Percentiles rank a stretch among this genome's conserved stretches.
These are phyloP conservation scores for Australoheros facetus DNA, from an alignment of 2,797 vertebrate genomes.

Conservation along the genomic window DNA sequence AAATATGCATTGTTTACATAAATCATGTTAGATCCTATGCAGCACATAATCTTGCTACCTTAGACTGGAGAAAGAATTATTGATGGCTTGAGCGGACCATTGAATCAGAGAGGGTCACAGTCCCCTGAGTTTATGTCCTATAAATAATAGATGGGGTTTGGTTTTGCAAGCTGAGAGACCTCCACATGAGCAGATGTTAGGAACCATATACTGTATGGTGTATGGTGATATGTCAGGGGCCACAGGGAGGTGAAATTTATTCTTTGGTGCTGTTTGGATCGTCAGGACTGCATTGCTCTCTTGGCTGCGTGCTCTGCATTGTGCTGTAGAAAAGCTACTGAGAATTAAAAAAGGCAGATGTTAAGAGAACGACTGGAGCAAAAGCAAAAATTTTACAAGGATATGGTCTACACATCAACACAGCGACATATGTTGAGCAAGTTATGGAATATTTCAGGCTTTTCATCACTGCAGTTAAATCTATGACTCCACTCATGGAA, in stretches of 20 bases:
- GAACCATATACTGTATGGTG: conserved; percentile 37
- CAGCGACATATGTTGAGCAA: conserved; percentile 51
- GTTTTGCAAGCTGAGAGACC: conserved; percentile 76
- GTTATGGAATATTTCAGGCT: conserved; percentile 46
- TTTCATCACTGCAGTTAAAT: conserved; percentile 47
- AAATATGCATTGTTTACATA: conserved; percentile 64
- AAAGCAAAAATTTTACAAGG: conserved; percentile 31
- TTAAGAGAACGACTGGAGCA: conserved; percentile 8
- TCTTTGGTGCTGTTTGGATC: conserved; percentile 33
- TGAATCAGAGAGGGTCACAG: conserved; percentile 59
- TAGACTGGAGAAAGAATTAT: conserved; percentile 52
- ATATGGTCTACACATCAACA: conserved; percentile 44
- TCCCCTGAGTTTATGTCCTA: conserved; percentile 75
- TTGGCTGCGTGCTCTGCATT: background rate
- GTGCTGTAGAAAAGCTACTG: conserved; percentile 12
- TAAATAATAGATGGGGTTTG: conserved; percentile 83
- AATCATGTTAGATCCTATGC: conserved; percentile 58
- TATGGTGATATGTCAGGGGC: conserved; percentile 46
- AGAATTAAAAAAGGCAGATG: conserved; percentile 30
- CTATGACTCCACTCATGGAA: conserved; percentile 50
- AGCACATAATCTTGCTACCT: conserved; percentile 38
- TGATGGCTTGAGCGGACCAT: conserved; percentile 54
- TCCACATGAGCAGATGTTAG: conserved; percentile 61
- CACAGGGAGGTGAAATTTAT: conserved; percentile 55
- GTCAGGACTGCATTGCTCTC: conserved; percentile 2